Base-by-base conservation (phyloP, 2,888 invertebrate genomes). In the Hipparchia sbordonii region DNA sequence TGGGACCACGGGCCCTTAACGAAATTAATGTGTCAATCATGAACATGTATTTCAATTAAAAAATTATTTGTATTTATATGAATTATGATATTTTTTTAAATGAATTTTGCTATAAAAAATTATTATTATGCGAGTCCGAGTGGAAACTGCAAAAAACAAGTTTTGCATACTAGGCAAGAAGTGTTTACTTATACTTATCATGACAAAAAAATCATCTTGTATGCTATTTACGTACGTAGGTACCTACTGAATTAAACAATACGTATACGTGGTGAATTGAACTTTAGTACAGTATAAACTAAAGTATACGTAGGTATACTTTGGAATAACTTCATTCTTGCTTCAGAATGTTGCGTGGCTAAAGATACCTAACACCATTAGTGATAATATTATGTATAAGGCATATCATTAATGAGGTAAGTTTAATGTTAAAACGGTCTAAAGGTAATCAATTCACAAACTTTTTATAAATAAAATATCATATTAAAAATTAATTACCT, bases 201-300 rank as follows among this genome's bases (percentile, higher is more conserved):
- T 33, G 23, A 23, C 51, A 23, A 63, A 63, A 63, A 63, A 63
- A 63, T 46, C 48, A 48, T 51, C 51, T 63, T 23, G 51, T 33
- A 63, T 51, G 46, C 63, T 9, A 51, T 63, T 63, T 51, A 63
- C 63, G 23, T 63, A 62, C 48, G 8, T n/a, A 63, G 3, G 3
- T 39, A 4, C 48, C 51, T 63, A 63, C 2, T 63, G 63, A 63
- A 51, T 63, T 63, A 63, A 63, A 51, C 63, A 63, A 33, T 10
- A 23, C 10, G 51, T 51, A 63, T n/a, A 13, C 48, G 48, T 9
- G 62, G 48, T 2, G n/a, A 13, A 13, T 46, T 45, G 5, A 12
- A 33, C 33, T 60, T 61, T 61, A 33, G 8, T 59, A 7, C 10
- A 9, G 3, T 9, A 9, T 23, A 7, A 7, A 56, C 7, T 56